Conservation (phyloP, 2,113 vertebrate genomes). For the Galbula dea region DNA sequence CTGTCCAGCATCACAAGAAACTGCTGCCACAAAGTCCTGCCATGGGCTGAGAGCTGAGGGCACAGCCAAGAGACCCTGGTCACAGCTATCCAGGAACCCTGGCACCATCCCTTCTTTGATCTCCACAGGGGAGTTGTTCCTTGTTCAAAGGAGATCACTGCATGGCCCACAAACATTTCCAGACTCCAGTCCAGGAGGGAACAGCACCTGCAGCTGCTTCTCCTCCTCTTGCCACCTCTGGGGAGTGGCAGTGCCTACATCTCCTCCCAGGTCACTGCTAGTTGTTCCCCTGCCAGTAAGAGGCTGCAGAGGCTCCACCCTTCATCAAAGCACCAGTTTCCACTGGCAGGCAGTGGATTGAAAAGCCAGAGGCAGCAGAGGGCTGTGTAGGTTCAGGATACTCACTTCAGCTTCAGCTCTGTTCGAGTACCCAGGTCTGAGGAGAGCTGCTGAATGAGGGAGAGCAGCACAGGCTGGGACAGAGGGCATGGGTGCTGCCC, state of each 20-base stretch:
- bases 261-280: neutral
- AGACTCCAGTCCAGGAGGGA: neutral
- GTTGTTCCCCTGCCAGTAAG: neutral
- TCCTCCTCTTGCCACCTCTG: neutral
- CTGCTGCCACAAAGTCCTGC: neutral
- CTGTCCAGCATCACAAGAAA: neutral
- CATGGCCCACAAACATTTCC: neutral
- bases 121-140: neutral
- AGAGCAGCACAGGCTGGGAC: constrained; percentile 95
- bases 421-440: constrained; percentile 91
- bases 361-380: neutral
- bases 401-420: constrained; percentile 94
- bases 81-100: neutral
- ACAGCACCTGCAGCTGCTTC: neutral
- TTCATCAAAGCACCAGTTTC: neutral
- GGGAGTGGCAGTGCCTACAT: neutral
- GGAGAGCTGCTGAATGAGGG: constrained; percentile 97
- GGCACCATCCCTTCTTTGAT: neutral
- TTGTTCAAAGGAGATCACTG: accelerated
- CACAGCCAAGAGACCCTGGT: neutral
- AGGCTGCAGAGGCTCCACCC: neutral
- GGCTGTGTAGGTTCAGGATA: neutral
- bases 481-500: constrained; percentile 90
- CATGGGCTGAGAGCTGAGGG: neutral
- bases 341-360: neutral